Percentiles rank a stretch among this genome's conserved stretches.
Conservation (phyloP, 2,888 invertebrate species). For the Magallana nippona region DNA sequence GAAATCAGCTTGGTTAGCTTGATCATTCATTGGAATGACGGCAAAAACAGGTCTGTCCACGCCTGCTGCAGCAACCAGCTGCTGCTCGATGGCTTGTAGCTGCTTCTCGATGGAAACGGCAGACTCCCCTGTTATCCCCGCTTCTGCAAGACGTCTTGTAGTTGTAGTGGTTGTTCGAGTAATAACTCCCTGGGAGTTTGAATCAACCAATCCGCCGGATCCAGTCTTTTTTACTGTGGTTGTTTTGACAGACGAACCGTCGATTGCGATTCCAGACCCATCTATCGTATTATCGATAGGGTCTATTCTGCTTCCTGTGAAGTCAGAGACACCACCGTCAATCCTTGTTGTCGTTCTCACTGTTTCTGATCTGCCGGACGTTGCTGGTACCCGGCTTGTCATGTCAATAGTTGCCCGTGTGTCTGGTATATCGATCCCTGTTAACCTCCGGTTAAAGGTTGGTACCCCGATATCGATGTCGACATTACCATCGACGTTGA, state of each 20-base stretch:
- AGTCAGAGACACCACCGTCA: too few relatives aligned
- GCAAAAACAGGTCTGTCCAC: constrained; percentile 39
- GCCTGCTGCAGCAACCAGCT: constrained; percentile 30
- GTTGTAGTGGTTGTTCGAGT: not conserved
- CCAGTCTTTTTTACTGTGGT: not conserved
- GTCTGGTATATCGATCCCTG: constrained; percentile 18
- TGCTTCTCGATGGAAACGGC: not conserved
- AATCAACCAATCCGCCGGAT: not conserved
- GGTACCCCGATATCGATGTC: constrained; percentile 7
- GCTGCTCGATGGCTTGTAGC: constrained; percentile 28
- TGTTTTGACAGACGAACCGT: not conserved
- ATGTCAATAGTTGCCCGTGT: constrained; percentile 15
- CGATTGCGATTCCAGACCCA: not conserved
- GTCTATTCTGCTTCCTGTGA: not conserved
- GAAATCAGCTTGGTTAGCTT: constrained; percentile 37
- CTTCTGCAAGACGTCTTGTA: constrained; percentile 23
- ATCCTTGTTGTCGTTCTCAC: not conserved
- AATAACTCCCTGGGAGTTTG: not conserved
- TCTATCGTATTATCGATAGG: constrained; percentile 15
- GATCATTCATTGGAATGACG: constrained; percentile 39
- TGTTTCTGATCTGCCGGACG: not conserved
- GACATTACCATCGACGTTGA: constrained; percentile 6
- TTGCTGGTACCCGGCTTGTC: not conserved
- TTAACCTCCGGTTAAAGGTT: not conserved
- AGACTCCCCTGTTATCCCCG: not conserved